These are phyloP conservation scores for Todus mexicanus DNA, from an alignment of 2,797 vertebrate species.

Conservation along the genomic window DNA sequence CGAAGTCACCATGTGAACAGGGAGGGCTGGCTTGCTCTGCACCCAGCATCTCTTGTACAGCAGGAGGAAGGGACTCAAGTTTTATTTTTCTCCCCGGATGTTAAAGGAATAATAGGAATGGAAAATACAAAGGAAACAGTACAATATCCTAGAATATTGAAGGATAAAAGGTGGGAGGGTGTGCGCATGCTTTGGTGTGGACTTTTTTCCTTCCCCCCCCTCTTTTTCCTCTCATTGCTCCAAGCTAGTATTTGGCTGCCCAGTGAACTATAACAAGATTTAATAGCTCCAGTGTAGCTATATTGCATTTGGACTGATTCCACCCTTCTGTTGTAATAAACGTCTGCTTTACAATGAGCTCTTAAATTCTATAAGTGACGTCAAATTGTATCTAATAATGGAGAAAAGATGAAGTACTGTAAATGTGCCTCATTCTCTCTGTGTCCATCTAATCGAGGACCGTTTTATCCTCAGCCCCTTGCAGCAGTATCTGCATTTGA, in stretches of 20 bases:
- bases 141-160: background rate
- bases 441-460: background rate
- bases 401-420: constrained; percentile 64
- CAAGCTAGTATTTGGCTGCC: constrained; percentile 17
- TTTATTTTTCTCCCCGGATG: background rate
- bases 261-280: constrained; percentile 51
- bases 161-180: background rate
- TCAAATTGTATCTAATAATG: constrained; percentile 69
- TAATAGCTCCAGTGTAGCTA: constrained; percentile 29
- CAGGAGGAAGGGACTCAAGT: background rate
- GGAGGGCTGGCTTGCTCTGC: background rate
- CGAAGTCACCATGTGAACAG: background rate
- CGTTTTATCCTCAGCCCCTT: background rate
- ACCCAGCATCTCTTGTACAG: rapidly evolving
- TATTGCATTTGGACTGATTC: constrained; percentile 47
- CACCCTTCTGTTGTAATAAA: constrained; percentile 59
- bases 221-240: background rate
- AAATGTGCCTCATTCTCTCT: background rate
- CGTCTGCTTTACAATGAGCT: constrained; percentile 41
- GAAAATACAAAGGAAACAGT: background rate
- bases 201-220: background rate
- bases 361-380: constrained; percentile 64
- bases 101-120: background rate
- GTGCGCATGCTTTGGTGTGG: background rate
- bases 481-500: background rate